Percentiles rank a stretch among this genome's conserved stretches.
These are phyloP conservation scores for Autographa pulchrina DNA, from an alignment of 2,888 invertebrate genomes.

Conservation along the genomic window DNA sequence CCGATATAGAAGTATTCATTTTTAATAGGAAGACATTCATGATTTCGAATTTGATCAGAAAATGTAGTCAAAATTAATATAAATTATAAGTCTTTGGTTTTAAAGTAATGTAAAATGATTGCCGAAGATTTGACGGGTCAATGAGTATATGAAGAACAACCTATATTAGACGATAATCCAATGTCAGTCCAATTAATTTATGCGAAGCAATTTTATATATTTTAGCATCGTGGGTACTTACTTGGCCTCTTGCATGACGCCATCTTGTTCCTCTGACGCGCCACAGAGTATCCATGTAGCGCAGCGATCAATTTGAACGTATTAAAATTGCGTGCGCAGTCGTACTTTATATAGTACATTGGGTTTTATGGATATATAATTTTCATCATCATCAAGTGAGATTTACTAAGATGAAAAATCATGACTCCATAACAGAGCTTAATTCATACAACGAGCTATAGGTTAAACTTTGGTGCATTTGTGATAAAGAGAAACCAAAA, in stretches of 20 bases:
- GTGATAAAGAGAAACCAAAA: constrained; percentile 37
- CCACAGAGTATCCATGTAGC: constrained; percentile 54
- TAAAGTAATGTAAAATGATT: constrained; percentile 74
- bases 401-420: constrained; percentile 36
- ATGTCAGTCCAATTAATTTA: constrained; percentile 78
- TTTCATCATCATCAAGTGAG: constrained; percentile 40
- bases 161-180: constrained; percentile 75
- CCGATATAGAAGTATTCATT: constrained; percentile 61
- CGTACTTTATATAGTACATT: constrained; percentile 55
- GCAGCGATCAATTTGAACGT: constrained; percentile 41
- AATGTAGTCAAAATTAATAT: constrained; percentile 72
- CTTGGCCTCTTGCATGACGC: constrained; percentile 69
- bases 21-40: constrained; percentile 77
- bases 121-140: constrained; percentile 77
- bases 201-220: constrained; percentile 61
- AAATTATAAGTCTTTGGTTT: constrained; percentile 85
- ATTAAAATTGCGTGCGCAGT: constrained; percentile 35
- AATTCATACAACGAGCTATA: constrained; percentile 52
- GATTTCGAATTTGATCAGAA: constrained; percentile 66
- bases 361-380: constrained; percentile 22
- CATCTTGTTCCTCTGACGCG: constrained; percentile 66
- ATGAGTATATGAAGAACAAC: constrained; percentile 79
- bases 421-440: constrained; percentile 43
- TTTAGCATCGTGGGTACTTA: constrained; percentile 74
- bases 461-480: constrained; percentile 10